Evolutionary conservation across 2,113 vertebrate genomes (phyloP), one percentile per base, ranked within the genome.

Genomic region (Atherinomorus stipes): DNA sequence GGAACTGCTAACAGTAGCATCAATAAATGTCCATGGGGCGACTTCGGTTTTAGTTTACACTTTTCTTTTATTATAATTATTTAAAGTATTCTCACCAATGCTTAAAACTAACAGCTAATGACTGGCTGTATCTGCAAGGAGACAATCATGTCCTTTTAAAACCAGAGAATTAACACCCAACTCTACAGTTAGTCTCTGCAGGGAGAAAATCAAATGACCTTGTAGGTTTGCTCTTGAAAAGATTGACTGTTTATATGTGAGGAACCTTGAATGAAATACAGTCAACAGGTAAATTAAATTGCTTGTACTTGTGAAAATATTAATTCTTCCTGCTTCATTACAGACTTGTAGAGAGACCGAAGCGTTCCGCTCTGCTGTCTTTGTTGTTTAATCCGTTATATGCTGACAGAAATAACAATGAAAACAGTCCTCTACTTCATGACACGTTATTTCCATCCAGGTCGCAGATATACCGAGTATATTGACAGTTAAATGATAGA

Each of bases 1-100:
- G 31, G 4, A 21, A 52, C 18, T 10, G 8, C 0, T 18, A n/a
- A 18, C 49, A 38, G 22, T 21, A 54, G 49, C 51, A 70, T 76
- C 68, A 25, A 21, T 44, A 53, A 28, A 62, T 65, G 67, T 53
- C 66, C 53, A 47, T 34, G 28, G n/a, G 42, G 7, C 54, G 34
- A 37, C 15, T 23, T 1, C 11, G 64, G 12, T 31, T n/a, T 54
- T 31, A 31, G 50, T 64, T 38, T 23, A 0, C 26, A 3, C 22
- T 4, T 0, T 1, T 13, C 42, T 5, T 62, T 64, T 12, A 44
- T 1, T 28, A 28, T 28, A 6, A 28, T 28, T 28, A 28, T 16
- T 59, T 53, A 54, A 73, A n/a, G 4, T 0, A 2, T 16, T 49
- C 57, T 11, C 18, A 80, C 68, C 18, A 31, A 16, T 53, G 59